A percentile compares a stretch with the other conserved stretches of the same genome.
Evolutionary conservation across 1,140 invertebrate species (phyloP).

Genomic region (Drosophila lacteicornis): DNA sequence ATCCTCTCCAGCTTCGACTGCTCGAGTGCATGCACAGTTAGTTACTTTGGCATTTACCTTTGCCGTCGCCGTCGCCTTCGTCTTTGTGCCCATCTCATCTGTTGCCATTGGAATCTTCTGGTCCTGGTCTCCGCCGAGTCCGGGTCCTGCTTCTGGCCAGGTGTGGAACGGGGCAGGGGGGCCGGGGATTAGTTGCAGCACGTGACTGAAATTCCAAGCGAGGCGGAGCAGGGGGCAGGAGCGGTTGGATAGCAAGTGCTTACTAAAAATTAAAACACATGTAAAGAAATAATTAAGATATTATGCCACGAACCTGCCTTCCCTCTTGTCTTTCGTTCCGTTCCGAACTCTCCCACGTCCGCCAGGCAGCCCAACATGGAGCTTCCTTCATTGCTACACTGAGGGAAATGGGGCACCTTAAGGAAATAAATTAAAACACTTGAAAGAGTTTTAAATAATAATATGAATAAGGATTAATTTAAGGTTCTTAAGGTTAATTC

Average conservation of each 20-base stretch:
- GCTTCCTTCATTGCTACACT: slow-evolving; percentile 1
- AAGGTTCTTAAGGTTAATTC: too few species aligned
- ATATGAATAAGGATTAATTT: too few species aligned
- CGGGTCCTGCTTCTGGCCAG: background rate
- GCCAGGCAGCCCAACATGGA: background rate
- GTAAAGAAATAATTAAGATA: slow-evolving; percentile 83
- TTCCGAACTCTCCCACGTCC: background rate
- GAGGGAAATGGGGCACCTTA: background rate
- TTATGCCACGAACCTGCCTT: slow-evolving; percentile 60
- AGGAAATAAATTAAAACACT: too few species aligned
- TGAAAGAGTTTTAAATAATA: too few species aligned
- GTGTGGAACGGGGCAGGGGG: background rate
- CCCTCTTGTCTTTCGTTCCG: background rate
- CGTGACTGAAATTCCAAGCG: slow-evolving; percentile 76
- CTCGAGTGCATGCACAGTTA: slow-evolving; percentile 61
- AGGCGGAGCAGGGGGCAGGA: background rate
- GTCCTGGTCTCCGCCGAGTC: slow-evolving; percentile 2
- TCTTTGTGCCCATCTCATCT: slow-evolving; percentile 53
- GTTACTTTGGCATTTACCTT: slow-evolving; percentile 76
- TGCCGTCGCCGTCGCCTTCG: slow-evolving; percentile 18
- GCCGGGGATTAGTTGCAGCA: slow-evolving; percentile 74
- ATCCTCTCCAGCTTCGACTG: slow-evolving; percentile 9
- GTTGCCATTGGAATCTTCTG: slow-evolving; percentile 56
- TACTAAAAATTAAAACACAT: slow-evolving; percentile 83
- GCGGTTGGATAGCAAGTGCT: slow-evolving; percentile 44